Evolutionary conservation across 2,113 vertebrate species (phyloP), one percentile per base, ranked within the genome.

Genomic region (Bostrychus sinensis): DNA sequence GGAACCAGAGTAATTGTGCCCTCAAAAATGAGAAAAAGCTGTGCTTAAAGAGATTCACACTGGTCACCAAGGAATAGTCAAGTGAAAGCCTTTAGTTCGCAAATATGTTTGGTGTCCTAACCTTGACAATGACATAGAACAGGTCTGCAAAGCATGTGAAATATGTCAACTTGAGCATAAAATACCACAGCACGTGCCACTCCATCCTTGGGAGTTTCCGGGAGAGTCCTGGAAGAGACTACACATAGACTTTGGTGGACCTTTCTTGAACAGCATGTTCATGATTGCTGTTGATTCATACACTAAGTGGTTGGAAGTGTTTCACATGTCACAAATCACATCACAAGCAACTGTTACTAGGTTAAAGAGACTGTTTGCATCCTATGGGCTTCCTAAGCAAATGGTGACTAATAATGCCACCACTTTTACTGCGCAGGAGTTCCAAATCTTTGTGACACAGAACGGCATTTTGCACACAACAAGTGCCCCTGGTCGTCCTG

Each of bases 141-240:
- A 37, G 4, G 14, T 48, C 1, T 48, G 41, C 2, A 62, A 23
- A 19, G 16, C 51, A 38, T 66, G 62, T 60, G 30, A 60, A 12
- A 65, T 19, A 1, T 66, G 55, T 19, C 56, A 60, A 23, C 0
- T 60, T 11, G 61, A 72, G 0, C 45, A 59, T 4, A 48, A 23
- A n/a, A 48, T 13, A 23, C 23, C 56, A 2, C 28, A 9, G 0
- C 50, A 51, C 1, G 43, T 62, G 14, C 58, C 53, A 13, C 8
- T 68, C 0, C 26, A 62, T 4, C 70, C 41, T 1, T 66, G 63
- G 56, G 42, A 66, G 19, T 73, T 46, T 17, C 70, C 56, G 1
- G 56, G 56, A 4, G 46, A 61, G 16, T 23, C 39, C 30, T 73
- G 56, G 62, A 66, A 53, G 11, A 73, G 62, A 48, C 30, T 66